phyloP scores from a whole-genome alignment of 2,797 vertebrate genomes.

The Babyrousa celebensis region DNA sequence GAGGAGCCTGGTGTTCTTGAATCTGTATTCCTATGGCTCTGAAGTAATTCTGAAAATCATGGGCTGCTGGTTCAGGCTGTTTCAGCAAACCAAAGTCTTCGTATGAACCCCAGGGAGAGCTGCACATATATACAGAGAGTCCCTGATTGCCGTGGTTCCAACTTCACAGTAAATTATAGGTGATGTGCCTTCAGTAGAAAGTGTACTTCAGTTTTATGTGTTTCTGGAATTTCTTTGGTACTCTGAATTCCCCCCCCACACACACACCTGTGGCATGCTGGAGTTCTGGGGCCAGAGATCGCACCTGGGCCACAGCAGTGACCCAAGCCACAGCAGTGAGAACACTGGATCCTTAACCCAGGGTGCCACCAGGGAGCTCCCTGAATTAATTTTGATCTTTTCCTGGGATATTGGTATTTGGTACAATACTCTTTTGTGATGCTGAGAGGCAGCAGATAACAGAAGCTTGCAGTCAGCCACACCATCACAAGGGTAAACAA shows the following conservation, averaged over 20 bases:
- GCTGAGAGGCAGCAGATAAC: neutral
- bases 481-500: neutral
- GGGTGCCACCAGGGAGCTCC: too few relatives aligned
- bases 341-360: too few relatives aligned
- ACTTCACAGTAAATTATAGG: neutral
- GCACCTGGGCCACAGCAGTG: too few relatives aligned
- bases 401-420: neutral
- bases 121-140: neutral
- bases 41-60: conserved; percentile 43
- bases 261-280: too few relatives aligned
- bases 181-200: neutral
- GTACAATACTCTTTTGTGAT: neutral
- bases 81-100: conserved; percentile 27
- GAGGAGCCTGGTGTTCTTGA: neutral
- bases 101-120: neutral
- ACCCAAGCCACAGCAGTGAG: too few relatives aligned
- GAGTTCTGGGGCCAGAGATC: too few relatives aligned
- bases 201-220: neutral
- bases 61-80: conserved; percentile 11
- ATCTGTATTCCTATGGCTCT: conserved; percentile 50
- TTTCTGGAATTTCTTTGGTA: too few relatives aligned
- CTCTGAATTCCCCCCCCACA: too few relatives aligned
- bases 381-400: neutral
- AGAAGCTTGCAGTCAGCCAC: neutral
- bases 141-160: neutral